Base-by-base conservation (phyloP, 2,113 vertebrate species). In the Hucho hucho region DNA sequence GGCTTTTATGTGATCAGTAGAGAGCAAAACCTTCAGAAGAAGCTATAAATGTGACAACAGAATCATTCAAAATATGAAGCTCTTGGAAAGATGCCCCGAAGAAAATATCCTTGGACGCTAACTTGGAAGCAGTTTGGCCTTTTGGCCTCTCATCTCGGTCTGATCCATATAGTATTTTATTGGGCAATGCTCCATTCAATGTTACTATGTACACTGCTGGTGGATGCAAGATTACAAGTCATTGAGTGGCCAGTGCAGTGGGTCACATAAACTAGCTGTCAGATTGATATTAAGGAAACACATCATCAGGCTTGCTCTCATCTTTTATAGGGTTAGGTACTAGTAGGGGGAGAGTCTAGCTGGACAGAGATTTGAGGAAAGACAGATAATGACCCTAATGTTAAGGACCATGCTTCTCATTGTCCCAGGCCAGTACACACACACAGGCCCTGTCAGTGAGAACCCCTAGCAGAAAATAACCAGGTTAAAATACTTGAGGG, bases 21-120 rank as follows among this genome's bases (percentile, higher is more conserved):
- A 32, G 64, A 32, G 64, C 64, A 67, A 67, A 32, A 29, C 64
- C 28, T 66, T 66, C 64, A 29, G 28, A 66, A 37, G 4, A 32
- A 67, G 65, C 65, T 37, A 49, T 56, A 64, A 69, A 70, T 69
- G 25, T 70, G 22, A 22, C 69, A 56, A 67, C 69, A 26, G 5
- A 49, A 49, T 70, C 46, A 49, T 24, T 18, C 1, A 26, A 4
- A 28, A 70, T 70, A 22, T 49, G 6, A 70, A 18, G 22, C 25
- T 16, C 69, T 70, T 14, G 16, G 43, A 53, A 56, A 53, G 14
- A 24, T 70, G 69, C 13, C 13, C 13, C 16, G 4, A 56, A 37
- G 29, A 37, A 67, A 67, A 67, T 11, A 67, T 67, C 12, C 25
- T 65, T 65, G 14, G n/a, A 53, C 1, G 49, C 18, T 53, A 61